A percentile compares a stretch with the other conserved stretches of the same genome.
These are phyloP conservation scores for Pterobdella sp. DNA, from an alignment of 2,888 invertebrate genomes.

Conservation along the genomic window DNA sequence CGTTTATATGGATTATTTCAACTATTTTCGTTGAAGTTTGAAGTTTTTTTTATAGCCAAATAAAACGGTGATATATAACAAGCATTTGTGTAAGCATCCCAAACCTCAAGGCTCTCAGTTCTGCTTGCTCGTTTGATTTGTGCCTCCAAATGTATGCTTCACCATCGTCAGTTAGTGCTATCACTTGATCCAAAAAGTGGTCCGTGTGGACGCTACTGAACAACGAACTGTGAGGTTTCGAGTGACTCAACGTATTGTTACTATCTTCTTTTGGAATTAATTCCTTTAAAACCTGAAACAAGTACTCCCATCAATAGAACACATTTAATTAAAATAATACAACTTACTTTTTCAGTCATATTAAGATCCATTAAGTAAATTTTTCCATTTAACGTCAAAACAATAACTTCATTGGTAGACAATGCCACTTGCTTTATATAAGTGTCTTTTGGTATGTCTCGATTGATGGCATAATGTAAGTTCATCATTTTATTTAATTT, in stretches of 20 bases:
- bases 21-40: no score
- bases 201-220: conserved; percentile 72
- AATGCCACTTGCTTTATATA: not conserved
- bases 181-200: conserved; percentile 86
- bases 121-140: conserved; percentile 84
- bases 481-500: not conserved
- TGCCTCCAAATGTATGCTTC: conserved; percentile 95
- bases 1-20: not conserved
- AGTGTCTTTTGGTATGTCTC: conserved; percentile 1
- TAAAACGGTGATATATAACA: no score
- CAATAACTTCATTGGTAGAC: not conserved
- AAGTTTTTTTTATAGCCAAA: no score
- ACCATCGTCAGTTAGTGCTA: conserved; percentile 79
- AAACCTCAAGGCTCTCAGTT: conserved; percentile 56
- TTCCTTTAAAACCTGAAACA: not conserved
- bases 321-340: no score
- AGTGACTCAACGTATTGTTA: not conserved
- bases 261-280: not conserved
- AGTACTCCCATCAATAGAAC: no score
- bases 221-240: not conserved
- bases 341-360: no score
- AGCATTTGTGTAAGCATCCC: no score
- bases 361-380: not conserved
- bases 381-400: not conserved
- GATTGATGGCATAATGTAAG: not conserved